These are phyloP conservation scores for Stercorarius parasiticus DNA, from an alignment of 2,113 vertebrate genomes.

Conservation along the genomic window DNA sequence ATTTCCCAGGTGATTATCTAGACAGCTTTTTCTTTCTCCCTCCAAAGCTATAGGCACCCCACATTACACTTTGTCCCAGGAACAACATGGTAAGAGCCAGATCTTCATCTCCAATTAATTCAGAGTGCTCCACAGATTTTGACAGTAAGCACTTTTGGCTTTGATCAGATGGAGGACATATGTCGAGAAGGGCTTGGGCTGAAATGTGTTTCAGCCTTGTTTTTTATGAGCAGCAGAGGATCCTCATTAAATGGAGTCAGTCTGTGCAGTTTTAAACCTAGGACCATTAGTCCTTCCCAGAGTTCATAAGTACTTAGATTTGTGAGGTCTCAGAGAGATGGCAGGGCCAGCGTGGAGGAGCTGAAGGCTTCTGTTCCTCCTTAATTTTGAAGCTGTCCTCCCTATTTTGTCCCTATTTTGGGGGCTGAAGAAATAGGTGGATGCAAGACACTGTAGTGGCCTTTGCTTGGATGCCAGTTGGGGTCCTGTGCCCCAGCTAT, in stretches of 20 bases:
- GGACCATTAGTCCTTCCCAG: neutral
- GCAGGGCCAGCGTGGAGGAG: neutral
- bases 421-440: neutral
- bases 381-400: neutral
- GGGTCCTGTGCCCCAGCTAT: neutral
- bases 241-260: neutral
- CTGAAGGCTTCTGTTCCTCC: neutral
- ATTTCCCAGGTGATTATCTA: neutral
- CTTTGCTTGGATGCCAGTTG: neutral
- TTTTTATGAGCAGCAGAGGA: neutral
- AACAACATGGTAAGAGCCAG: neutral
- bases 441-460: neutral
- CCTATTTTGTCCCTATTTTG: neutral
- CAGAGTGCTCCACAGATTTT: neutral
- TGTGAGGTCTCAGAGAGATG: neutral
- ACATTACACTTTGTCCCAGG: neutral
- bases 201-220: neutral
- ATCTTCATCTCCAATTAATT: neutral
- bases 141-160: neutral
- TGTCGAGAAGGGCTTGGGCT: neutral
- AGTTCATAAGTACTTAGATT: neutral
- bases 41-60: neutral
- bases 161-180: neutral
- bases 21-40: neutral
- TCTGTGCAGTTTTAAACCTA: neutral